Conservation (phyloP, 92 coral and sea anemone species). For the Epizoanthus fatuus region DNA sequence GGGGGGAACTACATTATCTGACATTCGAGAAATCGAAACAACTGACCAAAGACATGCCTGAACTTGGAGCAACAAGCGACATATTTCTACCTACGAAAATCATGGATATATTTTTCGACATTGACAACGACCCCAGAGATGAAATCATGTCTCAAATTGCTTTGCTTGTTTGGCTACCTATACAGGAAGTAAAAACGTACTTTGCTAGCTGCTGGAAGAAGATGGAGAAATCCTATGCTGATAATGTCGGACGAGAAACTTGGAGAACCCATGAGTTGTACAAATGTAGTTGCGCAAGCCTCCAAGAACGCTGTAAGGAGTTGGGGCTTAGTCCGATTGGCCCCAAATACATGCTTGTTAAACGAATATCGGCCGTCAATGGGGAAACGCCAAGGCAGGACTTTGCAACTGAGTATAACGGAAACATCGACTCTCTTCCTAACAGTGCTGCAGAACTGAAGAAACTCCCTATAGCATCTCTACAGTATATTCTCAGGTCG, state of each 20-base stretch:
- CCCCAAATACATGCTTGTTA: too few species aligned
- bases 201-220: neutral
- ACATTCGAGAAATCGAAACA: constrained; percentile 35
- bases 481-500: constrained; percentile 57
- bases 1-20: constrained; percentile 38
- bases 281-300: neutral
- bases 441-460: constrained; percentile 37
- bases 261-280: neutral
- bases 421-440: constrained; percentile 42
- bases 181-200: neutral
- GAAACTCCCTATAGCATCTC: constrained; percentile 56
- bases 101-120: neutral
- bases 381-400: too few species aligned
- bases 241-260: neutral
- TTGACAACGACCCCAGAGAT: neutral
- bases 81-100: constrained; percentile 6
- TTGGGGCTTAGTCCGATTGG: too few species aligned
- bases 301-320: too few species aligned
- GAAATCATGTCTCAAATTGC: neutral
- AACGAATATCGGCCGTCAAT: too few species aligned
- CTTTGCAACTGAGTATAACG: constrained; percentile 25
- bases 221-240: neutral
- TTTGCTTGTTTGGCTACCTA: constrained; percentile 14
- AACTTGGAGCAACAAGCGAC: constrained; percentile 6
- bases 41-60: too few species aligned